Evolutionary conservation across 1,140 invertebrate species (phyloP), one percentile per base, ranked within the genome.

Genomic region (Gonatopus flavifemur): DNA sequence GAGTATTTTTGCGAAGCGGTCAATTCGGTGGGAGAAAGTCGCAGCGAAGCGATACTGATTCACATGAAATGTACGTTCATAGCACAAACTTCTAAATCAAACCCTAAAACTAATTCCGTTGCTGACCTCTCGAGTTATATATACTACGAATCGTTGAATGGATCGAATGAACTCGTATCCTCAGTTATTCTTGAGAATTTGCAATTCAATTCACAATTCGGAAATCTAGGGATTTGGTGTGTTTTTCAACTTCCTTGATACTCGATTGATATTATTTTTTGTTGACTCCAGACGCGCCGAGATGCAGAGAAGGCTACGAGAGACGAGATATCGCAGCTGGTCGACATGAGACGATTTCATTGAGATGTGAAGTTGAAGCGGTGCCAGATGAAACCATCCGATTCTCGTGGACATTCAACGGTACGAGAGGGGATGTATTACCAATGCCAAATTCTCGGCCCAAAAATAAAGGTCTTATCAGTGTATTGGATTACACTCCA

Each of bases 401-500:
- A 56, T 90, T 90, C 66, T 88, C 86, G 38, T 91, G 89, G 89
- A 90, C 88, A 6, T 89, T 87, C 69, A 90, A 90, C 72, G 85
- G 85, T 15, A 88, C 85, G 37, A 81, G 82, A 50, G 88, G 88
- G 60, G 88, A 81, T 66, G 73, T 72, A 42, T 72, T 77, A 35
- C 78, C 83, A 52, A 79, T 80, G 57, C 72, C 73, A 56, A 82
- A 80, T 57, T 78, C 80, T 38, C 74, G 79, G 55, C 80, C 84
- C 52, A 77, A 80, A 62, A 84, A 80, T 64, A 81, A 82, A 59
- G 86, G 85, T n/a, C 77, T 85, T 16, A 79, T 83, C 40, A 90
- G 87, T 60, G 83, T 84, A 49, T 80, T 86, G 53, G 85, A 82
- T 69, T 90, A 84, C 70, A 83, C 80, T 42, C 82, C 83, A 21